phyloP scores from a whole-genome alignment of 35 echinoderm and acorn worm genomes.

The Apostichopus parvimensis region DNA sequence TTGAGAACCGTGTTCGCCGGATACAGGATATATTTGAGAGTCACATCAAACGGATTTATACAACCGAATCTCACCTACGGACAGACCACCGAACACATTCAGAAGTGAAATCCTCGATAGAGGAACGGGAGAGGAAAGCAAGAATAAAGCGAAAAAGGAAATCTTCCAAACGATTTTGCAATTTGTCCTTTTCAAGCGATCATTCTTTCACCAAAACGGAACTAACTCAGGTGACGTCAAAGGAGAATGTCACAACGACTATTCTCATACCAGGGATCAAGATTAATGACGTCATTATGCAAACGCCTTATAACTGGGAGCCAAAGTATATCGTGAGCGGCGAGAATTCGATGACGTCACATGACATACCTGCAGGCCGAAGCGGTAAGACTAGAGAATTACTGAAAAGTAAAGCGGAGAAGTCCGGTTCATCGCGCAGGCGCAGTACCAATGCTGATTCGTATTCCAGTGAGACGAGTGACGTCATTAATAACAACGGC shows the following conservation, averaged over 20 bases:
- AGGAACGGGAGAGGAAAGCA: neutral
- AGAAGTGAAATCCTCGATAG: neutral
- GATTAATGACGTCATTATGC: constrained; percentile 38
- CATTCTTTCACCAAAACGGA: constrained; percentile 21
- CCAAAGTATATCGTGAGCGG: neutral
- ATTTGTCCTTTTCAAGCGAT: constrained; percentile 28
- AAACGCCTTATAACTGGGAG: neutral
- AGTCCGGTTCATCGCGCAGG: neutral
- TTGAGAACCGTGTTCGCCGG: constrained; percentile 4
- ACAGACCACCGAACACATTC: neutral
- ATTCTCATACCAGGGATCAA: constrained; percentile 17
- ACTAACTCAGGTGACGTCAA: neutral
- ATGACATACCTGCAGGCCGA: neutral
- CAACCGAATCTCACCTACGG: neutral
- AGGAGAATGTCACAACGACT: neutral
- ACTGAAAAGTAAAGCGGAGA: neutral
- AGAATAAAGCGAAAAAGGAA: neutral
- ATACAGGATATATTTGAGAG: constrained; percentile 33
- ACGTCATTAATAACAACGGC: constrained; percentile 8
- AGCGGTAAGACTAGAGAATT: no score
- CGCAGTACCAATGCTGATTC: neutral
- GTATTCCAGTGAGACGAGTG: neutral
- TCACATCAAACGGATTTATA: constrained; percentile 11
- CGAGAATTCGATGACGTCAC: neutral
- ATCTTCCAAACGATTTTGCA: constrained; percentile 5